A percentile compares a stretch with the other conserved stretches of the same genome.
phyloP scores from a whole-genome alignment of 2,797 vertebrate genomes.

The Psittacula echo region DNA sequence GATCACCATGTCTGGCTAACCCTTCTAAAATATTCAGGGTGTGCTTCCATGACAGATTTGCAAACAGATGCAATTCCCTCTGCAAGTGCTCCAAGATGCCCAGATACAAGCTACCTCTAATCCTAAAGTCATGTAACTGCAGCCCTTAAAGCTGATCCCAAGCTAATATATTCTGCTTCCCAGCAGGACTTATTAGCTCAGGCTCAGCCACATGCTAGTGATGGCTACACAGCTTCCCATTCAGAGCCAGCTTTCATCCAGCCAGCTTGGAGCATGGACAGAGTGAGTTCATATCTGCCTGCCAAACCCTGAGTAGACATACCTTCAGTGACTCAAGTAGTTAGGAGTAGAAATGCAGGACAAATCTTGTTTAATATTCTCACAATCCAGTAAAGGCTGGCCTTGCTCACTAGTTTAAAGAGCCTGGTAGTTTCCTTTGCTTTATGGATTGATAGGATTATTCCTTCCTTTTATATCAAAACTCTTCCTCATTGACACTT shows the following conservation, averaged over 20 bases:
- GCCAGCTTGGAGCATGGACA: neutral
- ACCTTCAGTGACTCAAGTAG: constrained; percentile 52
- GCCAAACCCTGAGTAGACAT: constrained; percentile 45
- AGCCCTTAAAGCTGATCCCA: neutral
- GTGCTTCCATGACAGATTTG: neutral
- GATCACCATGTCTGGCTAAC: neutral
- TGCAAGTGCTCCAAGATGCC: neutral
- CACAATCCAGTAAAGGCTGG: neutral
- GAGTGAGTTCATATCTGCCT: neutral
- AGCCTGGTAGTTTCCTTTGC: neutral
- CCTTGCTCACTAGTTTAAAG: neutral
- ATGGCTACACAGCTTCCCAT: neutral
- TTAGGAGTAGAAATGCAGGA: neutral
- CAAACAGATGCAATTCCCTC: neutral
- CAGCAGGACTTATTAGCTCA: constrained; percentile 4
- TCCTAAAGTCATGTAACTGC: neutral
- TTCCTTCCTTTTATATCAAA: neutral
- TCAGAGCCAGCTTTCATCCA: constrained; percentile 19
- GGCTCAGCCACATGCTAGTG: neutral
- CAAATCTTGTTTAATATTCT: constrained; percentile 13
- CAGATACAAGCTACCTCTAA: neutral
- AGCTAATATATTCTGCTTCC: neutral
- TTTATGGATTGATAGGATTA: neutral
- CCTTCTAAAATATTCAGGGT: neutral
- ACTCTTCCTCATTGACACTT: neutral